These are phyloP conservation scores for Drosophila asahinai DNA, from an alignment of 1,140 invertebrate genomes.

Conservation along the genomic window DNA sequence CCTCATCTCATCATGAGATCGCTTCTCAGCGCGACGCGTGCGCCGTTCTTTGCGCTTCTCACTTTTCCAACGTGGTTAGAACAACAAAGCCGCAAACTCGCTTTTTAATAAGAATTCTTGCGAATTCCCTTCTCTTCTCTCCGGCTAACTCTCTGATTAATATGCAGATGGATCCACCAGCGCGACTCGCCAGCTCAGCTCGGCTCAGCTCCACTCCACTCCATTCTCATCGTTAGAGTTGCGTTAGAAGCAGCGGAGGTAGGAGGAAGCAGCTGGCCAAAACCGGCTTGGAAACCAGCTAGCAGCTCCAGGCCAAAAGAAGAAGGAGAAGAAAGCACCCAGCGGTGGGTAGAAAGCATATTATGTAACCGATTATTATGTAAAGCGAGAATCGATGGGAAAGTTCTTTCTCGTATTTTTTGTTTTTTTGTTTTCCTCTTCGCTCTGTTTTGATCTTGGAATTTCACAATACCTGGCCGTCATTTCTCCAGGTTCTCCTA, in stretches of 20 bases:
- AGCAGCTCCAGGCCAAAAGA: conserved; percentile 53
- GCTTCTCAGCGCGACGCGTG: conserved; percentile 61
- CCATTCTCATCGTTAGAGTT: conserved; percentile 71
- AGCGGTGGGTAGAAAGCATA: conserved; percentile 58
- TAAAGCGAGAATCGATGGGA: conserved; percentile 49
- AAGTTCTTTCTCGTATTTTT: conserved; percentile 41
- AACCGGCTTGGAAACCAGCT: conserved; percentile 66
- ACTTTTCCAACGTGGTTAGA: conserved; percentile 70
- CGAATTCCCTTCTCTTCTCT: conserved; percentile 57
- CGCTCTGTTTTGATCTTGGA: conserved; percentile 48
- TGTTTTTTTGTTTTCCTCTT: conserved; percentile 2
- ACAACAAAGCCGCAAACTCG: conserved; percentile 67
- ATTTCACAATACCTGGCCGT: conserved; percentile 47
- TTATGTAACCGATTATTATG: conserved; percentile 57
- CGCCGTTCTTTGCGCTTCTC: conserved; percentile 76
- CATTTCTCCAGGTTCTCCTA: conserved; percentile 35
- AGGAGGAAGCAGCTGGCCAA: conserved; percentile 45
- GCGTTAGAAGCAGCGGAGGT: conserved; percentile 53
- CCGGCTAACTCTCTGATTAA: conserved; percentile 45
- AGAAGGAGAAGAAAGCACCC: conserved; percentile 64
- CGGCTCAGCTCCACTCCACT: conserved; percentile 15
- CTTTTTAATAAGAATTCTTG: conserved; percentile 82
- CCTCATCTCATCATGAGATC: conserved; percentile 55
- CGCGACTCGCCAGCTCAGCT: conserved; percentile 26
- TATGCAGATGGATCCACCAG: conserved; percentile 51